Percentiles rank a stretch among this genome's conserved stretches.
Evolutionary conservation across 2,888 invertebrate genomes (phyloP).

Genomic region (Eledone cirrhosa): DNA sequence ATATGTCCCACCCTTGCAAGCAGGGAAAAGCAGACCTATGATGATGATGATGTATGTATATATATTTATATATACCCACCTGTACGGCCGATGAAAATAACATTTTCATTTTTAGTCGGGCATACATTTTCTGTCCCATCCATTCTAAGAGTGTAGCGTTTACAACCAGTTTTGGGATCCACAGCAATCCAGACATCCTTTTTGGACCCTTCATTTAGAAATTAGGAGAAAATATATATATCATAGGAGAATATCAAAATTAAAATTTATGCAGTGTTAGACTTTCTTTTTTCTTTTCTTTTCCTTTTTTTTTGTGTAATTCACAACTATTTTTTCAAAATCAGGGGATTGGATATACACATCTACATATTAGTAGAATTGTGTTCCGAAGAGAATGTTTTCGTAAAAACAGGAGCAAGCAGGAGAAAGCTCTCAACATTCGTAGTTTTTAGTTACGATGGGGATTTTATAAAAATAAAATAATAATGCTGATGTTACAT

Average conservation of each 20-base stretch:
- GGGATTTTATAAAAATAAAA: too few species aligned
- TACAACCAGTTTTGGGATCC: conserved; percentile 78
- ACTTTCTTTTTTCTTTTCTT: background rate
- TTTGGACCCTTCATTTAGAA: conserved; percentile 71
- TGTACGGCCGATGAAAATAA: conserved; percentile 84
- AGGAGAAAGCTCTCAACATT: too few species aligned
- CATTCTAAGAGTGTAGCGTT: conserved; percentile 74
- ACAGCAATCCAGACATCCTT: conserved; percentile 93
- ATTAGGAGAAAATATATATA: background rate
- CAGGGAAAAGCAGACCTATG: too few species aligned
- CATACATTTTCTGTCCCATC: conserved; percentile 76
- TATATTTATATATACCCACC: conserved; percentile 51
- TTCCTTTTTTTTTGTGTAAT: background rate
- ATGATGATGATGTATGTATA: too few species aligned
- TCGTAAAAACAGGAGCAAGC: too few species aligned
- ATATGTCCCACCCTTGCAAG: too few species aligned
- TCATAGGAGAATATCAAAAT: background rate
- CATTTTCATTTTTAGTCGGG: conserved; percentile 75
- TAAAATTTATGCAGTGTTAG: background rate
- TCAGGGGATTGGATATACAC: too few species aligned
- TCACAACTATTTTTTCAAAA: too few species aligned
- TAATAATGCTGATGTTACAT: too few species aligned
- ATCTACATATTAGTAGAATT: too few species aligned
- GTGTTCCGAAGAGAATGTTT: too few species aligned
- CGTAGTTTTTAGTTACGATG: too few species aligned